Conservation (phyloP, 1,140 invertebrate species). For the Sycophila sp. region DNA sequence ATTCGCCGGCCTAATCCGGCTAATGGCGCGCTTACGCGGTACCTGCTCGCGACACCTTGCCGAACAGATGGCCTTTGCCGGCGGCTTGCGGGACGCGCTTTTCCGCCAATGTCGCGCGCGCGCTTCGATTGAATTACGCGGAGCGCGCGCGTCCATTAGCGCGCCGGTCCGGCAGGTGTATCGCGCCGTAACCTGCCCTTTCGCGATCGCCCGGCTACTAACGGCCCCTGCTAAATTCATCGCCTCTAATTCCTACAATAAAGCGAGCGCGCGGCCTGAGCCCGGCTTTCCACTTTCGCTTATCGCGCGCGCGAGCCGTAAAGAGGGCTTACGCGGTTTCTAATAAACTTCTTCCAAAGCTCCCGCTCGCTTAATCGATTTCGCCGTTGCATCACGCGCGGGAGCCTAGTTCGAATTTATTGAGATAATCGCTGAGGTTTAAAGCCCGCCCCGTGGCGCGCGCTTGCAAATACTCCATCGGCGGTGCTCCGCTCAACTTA, state of each 20-base stretch:
- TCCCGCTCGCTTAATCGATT: background rate
- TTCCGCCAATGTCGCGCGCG: no score
- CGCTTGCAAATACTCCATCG: no score
- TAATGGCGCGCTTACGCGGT: slow-evolving; percentile 3
- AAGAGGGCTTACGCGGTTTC: background rate
- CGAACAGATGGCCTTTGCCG: background rate
- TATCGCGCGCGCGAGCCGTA: background rate
- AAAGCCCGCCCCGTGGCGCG: background rate
- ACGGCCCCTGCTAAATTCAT: background rate
- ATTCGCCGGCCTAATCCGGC: background rate
- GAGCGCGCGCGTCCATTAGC: no score
- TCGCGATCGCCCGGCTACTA: no score
- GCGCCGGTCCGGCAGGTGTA: background rate
- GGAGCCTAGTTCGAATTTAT: background rate
- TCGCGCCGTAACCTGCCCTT: no score
- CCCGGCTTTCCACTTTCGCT: background rate
- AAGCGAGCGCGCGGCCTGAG: background rate
- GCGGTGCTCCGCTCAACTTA: no score
- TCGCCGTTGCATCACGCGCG: background rate
- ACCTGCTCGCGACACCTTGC: background rate
- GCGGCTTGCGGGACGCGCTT: no score
- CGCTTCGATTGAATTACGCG: no score
- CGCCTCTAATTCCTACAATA: slow-evolving; percentile 1
- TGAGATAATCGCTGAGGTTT: slow-evolving; percentile 10
- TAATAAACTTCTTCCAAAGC: slow-evolving; percentile 16